These are phyloP conservation scores for Scarus forsteni DNA, from an alignment of 2,797 vertebrate genomes.

Conservation along the genomic window DNA sequence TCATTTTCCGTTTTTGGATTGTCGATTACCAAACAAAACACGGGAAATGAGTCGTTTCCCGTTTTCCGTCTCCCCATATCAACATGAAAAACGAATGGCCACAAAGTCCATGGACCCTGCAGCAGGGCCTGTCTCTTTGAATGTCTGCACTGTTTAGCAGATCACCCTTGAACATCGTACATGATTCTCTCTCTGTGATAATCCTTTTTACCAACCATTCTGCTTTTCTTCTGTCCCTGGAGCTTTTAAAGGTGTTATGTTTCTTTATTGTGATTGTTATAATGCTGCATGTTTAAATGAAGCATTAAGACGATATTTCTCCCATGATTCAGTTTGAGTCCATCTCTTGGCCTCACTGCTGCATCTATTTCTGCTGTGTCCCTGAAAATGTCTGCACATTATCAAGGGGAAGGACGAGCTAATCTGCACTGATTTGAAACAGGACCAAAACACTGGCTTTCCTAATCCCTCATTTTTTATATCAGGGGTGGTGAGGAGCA, in stretches of 20 bases:
- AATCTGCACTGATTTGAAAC: conserved; percentile 87
- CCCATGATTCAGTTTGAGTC: conserved; percentile 69
- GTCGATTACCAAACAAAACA: too few relatives aligned
- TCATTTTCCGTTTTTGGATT: too few relatives aligned
- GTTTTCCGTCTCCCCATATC: too few relatives aligned
- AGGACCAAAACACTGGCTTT: conserved; percentile 80
- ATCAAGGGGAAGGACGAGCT: conserved; percentile 80
- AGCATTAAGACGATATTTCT: conserved; percentile 78
- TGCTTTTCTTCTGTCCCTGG: conserved; percentile 42
- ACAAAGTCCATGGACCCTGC: too few relatives aligned
- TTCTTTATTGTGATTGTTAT: conserved; percentile 72
- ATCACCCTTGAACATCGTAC: background rate
- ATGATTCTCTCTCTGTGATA: conserved; percentile 21
- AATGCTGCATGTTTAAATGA: conserved; percentile 75
- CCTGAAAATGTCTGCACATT: conserved; percentile 74
- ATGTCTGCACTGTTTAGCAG: too few relatives aligned
- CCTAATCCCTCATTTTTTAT: conserved; percentile 82
- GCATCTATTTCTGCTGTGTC: conserved; percentile 65
- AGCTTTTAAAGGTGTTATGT: conserved; percentile 71
- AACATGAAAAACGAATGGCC: too few relatives aligned
- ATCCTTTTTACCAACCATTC: conserved; percentile 54
- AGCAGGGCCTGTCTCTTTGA: too few relatives aligned
- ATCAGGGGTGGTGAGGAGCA: conserved; percentile 74
- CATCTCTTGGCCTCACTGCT: conserved; percentile 59
- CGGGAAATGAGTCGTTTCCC: too few relatives aligned